Evolutionary conservation across 2,113 vertebrate species (phyloP).

Genomic region (Leptobrachium leishanense): DNA sequence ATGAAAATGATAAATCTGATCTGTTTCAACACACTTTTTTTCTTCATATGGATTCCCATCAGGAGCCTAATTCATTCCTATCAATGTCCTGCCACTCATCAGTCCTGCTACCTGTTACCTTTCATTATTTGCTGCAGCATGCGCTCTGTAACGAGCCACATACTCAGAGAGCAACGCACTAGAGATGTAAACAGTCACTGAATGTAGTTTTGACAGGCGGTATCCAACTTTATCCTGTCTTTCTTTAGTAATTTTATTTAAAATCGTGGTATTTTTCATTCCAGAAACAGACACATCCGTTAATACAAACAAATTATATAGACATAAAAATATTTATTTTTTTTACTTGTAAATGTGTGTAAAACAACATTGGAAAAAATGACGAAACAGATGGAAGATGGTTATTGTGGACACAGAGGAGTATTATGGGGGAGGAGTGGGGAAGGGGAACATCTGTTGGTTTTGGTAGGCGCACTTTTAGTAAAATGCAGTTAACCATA

Average conservation of each 20-base stretch:
- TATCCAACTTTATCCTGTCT: not conserved
- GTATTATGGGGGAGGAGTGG: constrained; percentile 26
- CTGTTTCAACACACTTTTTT: no score
- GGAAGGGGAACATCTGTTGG: constrained; percentile 30
- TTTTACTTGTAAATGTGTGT: not conserved
- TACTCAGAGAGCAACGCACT: no score
- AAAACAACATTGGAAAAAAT: constrained; percentile 11
- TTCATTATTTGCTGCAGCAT: no score
- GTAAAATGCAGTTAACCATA: constrained; percentile 17
- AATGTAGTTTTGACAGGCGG: no score
- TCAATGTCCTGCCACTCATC: no score
- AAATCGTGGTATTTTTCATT: not conserved
- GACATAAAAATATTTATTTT: not conserved
- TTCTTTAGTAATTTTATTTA: not conserved
- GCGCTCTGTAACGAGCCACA: no score
- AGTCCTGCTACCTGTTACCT: no score
- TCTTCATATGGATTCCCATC: no score
- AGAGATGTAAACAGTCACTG: no score
- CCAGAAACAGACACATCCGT: constrained; percentile 11
- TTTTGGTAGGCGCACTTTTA: not conserved
- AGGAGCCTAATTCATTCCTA: no score
- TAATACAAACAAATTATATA: constrained; percentile 13
- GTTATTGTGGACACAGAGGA: constrained; percentile 18
- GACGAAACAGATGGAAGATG: constrained; percentile 35
- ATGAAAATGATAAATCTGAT: no score